phyloP scores from a whole-genome alignment of 2,797 vertebrate genomes.

The Masticophis lateralis region DNA sequence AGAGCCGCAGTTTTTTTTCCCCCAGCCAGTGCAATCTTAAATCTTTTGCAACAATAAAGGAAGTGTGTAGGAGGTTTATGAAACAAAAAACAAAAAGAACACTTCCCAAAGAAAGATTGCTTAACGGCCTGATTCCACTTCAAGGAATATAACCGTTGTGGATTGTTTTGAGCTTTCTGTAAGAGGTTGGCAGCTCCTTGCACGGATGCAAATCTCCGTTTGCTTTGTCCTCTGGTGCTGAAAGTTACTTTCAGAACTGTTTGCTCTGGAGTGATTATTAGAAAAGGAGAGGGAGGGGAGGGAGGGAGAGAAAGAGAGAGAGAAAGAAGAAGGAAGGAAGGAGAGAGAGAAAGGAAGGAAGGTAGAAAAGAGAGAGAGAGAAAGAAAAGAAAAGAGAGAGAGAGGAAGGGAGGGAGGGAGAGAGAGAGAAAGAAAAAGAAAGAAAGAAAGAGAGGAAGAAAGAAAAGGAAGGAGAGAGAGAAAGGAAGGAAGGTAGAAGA shows the following conservation, averaged over 20 bases:
- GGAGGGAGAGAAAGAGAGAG: no score
- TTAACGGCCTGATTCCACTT: background rate
- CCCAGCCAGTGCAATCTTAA: background rate
- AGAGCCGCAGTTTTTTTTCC: background rate
- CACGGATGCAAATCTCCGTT: background rate
- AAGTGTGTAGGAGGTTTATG: background rate
- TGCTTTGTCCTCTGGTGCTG: background rate
- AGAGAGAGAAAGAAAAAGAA: no score
- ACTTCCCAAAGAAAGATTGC: background rate
- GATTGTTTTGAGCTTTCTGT: background rate
- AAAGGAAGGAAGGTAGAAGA: no score
- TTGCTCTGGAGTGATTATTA: background rate
- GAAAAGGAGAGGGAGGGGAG: background rate
- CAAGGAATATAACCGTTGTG: background rate
- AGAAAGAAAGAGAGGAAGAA: no score
- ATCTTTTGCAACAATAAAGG: background rate
- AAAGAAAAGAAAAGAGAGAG: no score
- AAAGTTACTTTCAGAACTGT: background rate
- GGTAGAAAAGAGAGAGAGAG: no score
- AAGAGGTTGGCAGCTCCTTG: background rate
- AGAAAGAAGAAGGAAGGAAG: no score
- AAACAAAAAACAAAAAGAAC: background rate
- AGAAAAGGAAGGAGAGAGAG: rapidly evolving
- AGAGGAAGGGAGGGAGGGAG: no score
- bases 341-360: no score